Conservation (phyloP, 2,888 invertebrate species). For the Abrostola triplasia region DNA sequence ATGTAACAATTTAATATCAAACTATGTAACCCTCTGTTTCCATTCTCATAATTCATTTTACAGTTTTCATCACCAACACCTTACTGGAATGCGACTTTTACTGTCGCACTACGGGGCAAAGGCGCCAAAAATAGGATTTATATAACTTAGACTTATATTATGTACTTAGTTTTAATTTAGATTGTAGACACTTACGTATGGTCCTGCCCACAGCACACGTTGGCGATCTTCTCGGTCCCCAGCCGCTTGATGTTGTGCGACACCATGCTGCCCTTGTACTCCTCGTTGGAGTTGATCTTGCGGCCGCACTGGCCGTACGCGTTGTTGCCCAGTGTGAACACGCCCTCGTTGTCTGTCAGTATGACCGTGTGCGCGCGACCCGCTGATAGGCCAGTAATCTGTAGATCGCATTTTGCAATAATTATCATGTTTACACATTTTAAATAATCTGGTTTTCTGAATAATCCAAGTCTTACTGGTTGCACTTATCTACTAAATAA, state of each 20-base stretch:
- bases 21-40: too few species aligned
- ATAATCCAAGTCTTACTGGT: too few species aligned
- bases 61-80: too few species aligned
- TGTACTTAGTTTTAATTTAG: background rate
- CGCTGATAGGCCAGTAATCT: conserved; percentile 89
- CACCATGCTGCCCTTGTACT: conserved; percentile 90
- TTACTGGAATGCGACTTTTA: too few species aligned
- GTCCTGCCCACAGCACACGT: conserved; percentile 96
- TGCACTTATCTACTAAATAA: too few species aligned
- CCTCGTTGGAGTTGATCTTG: conserved; percentile 92
- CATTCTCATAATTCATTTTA: too few species aligned
- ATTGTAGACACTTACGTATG: conserved; percentile 89
- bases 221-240: conserved; percentile 89
- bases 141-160: too few species aligned
- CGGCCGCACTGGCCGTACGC: conserved; percentile 98
- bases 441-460: too few species aligned
- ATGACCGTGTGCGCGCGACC: conserved; percentile 96
- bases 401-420: conserved; percentile 9
- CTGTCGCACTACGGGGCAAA: too few species aligned
- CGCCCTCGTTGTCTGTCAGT: conserved; percentile 93
- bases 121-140: too few species aligned
- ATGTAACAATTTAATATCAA: too few species aligned
- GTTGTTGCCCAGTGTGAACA: conserved; percentile 96
- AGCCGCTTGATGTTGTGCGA: conserved; percentile 90
- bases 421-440: too few species aligned